Base-by-base conservation (phyloP, 2,888 invertebrate species). In the Drosophila quinaria region DNA sequence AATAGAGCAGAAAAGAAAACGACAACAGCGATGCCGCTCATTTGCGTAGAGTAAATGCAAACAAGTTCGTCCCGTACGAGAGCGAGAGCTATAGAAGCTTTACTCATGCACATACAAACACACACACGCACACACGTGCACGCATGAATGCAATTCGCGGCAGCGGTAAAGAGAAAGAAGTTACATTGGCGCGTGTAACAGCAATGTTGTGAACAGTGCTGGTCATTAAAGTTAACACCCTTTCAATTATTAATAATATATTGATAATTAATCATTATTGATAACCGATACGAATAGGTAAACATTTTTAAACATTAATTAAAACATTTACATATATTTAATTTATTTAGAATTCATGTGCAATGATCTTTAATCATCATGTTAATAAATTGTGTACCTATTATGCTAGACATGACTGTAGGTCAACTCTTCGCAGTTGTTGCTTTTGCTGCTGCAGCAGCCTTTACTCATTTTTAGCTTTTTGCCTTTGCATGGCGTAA, bases 381-480 rank as follows among this genome's bases (percentile, higher is more conserved):
- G 13, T 19, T 19, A 10, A 41, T 17, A 13, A 25, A 33, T 17
- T 29, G 46, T 37, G 31, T 56, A 42, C 47, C 31, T 29, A 64
- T 44, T 47, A 47, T 49, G 58, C 13, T 50, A 31, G 41, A 49
- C 73, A 19, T 22, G 25, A 69, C 62, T 84, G 89, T 84, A 63
- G 63, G 64, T 72, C 61, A 78, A 49, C 58, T 59, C 65, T 44
- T 41, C 70, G 59, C 13, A 17, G 31, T 19, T 33, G 46, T 25
- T 56, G 50, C 44, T 61, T 29, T 46, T 74, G 61, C 52, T 58
- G 65, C 49, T 61, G 75, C 60, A 41, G 70, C 80, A 70, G 69
- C 55, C 70, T 82, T 86, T 83, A 90, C 84, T 88, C 74, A 89
- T 87, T 87, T 90, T 86, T 85, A 86, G 89, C 87, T 86, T 90